Evolutionary conservation across 2,888 invertebrate genomes (phyloP), one percentile per base, ranked within the genome.

Genomic region (Apamea sordens): DNA sequence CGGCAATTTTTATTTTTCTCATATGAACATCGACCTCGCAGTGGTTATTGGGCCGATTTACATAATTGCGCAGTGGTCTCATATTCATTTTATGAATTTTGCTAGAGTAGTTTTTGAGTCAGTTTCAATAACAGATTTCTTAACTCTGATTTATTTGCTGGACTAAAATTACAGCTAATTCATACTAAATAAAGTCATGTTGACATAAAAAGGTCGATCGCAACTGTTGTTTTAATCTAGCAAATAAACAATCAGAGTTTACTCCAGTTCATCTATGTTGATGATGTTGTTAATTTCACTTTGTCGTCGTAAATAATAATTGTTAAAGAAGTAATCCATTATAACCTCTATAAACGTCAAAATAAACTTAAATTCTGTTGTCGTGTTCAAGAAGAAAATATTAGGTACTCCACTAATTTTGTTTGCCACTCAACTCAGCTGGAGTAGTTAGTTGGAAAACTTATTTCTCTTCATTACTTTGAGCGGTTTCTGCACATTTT

Each of bases 381-480:
- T 59, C 41, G 15, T 73, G 47, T 59, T 63, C 63, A 36, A 53
- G 50, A 69, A 73, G 59, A 70, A 73, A 84, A 64, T 70, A 24
- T 41, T 64, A 71, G 21, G 21, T 59, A 36, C 15, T 64, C 3
- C 18, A 44, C 53, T 73, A 44, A 84, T 84, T 79, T 84, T 61
- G 79, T 79, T 84, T 70, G 72, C 36, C 67, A 59, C 73, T 67
- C 77, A 36, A 67, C 47, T 65, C 59, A 21, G 69, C 44, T 50
- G 21, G 36, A 64, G 64, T 64, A 41, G 79, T 69, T 64, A 44
- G 59, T 79, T 69, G 73, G 50, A 65, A 79, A 84, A 84, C 73
- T 84, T 69, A 69, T 84, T 84, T 73, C 69, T 73, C 82, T 84
- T 79, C 79, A 79, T 82, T 82, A 84, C n/a, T 79, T 84, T 70